Evolutionary conservation across 2,113 vertebrate genomes (phyloP).

Genomic region (Epinephelus fuscoguttatus): DNA sequence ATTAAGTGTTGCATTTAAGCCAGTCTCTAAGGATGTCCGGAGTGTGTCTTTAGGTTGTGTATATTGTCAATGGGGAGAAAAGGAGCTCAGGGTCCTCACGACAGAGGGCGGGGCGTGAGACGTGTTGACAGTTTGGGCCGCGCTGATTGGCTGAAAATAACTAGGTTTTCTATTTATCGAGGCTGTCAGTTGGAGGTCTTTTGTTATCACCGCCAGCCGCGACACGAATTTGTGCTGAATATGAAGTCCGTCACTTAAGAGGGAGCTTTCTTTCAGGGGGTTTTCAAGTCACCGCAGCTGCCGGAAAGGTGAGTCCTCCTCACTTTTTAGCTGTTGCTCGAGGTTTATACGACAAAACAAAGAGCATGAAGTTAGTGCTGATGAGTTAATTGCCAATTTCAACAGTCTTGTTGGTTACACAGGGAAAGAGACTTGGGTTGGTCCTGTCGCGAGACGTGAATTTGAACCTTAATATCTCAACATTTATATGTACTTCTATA

Average conservation of each 20-base stretch:
- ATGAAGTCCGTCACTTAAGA: conserved; percentile 35
- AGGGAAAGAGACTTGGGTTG: not conserved
- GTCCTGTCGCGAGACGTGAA: not conserved
- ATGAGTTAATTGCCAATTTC: not conserved
- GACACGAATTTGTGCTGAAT: rapidly evolving
- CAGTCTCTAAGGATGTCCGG: too few relatives aligned
- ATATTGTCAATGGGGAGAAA: not conserved
- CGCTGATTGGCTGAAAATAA: conserved; percentile 52
- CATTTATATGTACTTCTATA: not conserved
- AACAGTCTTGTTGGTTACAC: not conserved
- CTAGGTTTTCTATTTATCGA: conserved; percentile 11
- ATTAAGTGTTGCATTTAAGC: not conserved
- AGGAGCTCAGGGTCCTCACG: not conserved
- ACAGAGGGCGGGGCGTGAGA: conserved; percentile 24
- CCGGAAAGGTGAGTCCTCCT: conserved; percentile 35
- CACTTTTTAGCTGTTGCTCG: not conserved
- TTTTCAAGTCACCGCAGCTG: not conserved
- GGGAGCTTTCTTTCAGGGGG: not conserved
- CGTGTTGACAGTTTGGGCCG: conserved; percentile 14
- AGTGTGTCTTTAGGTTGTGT: not conserved
- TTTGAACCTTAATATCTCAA: not conserved
- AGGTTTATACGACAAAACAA: not conserved
- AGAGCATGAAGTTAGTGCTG: not conserved
- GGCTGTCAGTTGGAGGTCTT: conserved; percentile 14
- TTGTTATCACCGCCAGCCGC: not conserved